These are phyloP conservation scores for Micrasema longulum DNA, from an alignment of 1,140 invertebrate species.

Conservation along the genomic window DNA sequence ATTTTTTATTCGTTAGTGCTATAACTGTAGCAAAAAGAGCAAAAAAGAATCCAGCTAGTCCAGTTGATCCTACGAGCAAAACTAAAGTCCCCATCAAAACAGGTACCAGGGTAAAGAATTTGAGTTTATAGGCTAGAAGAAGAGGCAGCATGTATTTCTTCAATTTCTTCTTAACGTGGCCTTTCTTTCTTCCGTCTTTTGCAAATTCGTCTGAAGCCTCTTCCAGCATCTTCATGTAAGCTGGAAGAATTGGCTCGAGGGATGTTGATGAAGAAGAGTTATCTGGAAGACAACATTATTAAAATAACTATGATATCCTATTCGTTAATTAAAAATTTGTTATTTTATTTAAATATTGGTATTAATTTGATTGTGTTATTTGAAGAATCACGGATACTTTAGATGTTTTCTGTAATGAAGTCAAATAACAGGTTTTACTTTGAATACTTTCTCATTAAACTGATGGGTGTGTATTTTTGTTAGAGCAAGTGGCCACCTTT, in stretches of 20 bases:
- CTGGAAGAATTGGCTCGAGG: not conserved
- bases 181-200: not conserved
- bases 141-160: conserved; percentile 79
- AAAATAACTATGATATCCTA: too few relatives aligned
- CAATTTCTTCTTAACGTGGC: conserved; percentile 69
- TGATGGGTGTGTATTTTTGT: too few relatives aligned
- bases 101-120: conserved; percentile 83
- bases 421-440: too few relatives aligned
- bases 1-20: conserved; percentile 59
- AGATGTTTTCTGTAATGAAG: too few relatives aligned
- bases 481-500: too few relatives aligned
- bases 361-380: too few relatives aligned
- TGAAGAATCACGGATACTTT: too few relatives aligned
- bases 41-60: conserved; percentile 86
- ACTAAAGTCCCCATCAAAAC: conserved; percentile 79
- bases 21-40: conserved; percentile 79
- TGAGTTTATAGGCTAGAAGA: conserved; percentile 83
- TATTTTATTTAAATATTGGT: too few relatives aligned
- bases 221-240: not conserved
- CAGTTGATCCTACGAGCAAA: conserved; percentile 79
- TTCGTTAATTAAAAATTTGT: too few relatives aligned
- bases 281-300: not conserved
- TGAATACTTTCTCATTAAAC: too few relatives aligned
- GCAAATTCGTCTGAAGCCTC: not conserved
- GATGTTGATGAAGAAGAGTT: not conserved